These are phyloP conservation scores for Heliconius aoede DNA, from an alignment of 2,888 invertebrate genomes.

Conservation along the genomic window DNA sequence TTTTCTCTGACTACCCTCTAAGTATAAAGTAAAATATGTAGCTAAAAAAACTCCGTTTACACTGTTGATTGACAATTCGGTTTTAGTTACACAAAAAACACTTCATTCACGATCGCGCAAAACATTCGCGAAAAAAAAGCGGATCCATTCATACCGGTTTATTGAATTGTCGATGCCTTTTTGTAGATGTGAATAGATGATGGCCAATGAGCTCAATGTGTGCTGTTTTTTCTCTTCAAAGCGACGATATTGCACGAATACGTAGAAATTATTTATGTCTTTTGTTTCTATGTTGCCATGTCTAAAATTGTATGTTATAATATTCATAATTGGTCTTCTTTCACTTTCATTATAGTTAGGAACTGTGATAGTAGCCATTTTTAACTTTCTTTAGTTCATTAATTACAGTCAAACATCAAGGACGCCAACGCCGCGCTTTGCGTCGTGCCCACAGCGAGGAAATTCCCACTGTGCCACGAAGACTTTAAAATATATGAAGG, in stretches of 20 bases:
- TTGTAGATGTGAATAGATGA: conserved; percentile 37
- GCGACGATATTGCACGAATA: conserved; percentile 12
- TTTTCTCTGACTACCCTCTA: too few species aligned
- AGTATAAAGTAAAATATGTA: background rate
- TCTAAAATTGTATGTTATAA: background rate
- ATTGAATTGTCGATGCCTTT: conserved; percentile 42
- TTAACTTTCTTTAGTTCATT: too few species aligned
- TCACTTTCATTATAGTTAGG: too few species aligned
- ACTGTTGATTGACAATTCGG: conserved; percentile 40
- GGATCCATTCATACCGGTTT: conserved; percentile 47
- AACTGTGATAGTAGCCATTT: too few species aligned
- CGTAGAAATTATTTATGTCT: background rate
- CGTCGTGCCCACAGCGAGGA: background rate
- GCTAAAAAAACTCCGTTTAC: conserved; percentile 26
- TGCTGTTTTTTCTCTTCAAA: conserved; percentile 28
- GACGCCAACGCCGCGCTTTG: background rate
- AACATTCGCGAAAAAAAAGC: conserved; percentile 45
- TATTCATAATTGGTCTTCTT: background rate
- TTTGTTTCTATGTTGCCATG: background rate
- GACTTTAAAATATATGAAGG: background rate
- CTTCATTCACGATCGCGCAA: conserved; percentile 47
- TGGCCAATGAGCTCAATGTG: conserved; percentile 27
- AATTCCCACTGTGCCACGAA: background rate
- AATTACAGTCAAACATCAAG: too few species aligned
- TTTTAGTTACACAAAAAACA: conserved; percentile 49